phyloP scores from a whole-genome alignment of 2,113 vertebrate species.

The Sminthopsis crassicaudata region DNA sequence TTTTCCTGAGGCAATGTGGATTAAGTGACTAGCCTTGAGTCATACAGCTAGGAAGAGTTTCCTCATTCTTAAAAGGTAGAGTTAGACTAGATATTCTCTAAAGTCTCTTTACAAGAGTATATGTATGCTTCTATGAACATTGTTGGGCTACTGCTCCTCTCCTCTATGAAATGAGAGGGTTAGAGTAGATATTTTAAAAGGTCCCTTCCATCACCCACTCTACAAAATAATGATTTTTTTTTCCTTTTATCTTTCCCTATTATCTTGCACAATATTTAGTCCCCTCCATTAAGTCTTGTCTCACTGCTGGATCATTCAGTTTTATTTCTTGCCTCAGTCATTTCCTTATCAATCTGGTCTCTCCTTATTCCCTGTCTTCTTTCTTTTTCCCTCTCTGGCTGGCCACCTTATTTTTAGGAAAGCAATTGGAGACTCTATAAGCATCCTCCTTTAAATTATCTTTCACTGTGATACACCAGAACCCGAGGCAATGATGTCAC shows the following conservation, averaged over 20 bases:
- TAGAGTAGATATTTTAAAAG: neutral
- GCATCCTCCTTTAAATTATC: neutral
- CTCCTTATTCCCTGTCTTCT: neutral
- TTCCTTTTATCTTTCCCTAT: neutral
- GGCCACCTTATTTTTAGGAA: neutral
- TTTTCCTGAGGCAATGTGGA: too few relatives aligned
- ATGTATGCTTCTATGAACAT: neutral
- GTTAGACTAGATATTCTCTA: neutral
- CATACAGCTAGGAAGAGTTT: neutral
- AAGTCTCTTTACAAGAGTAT: neutral
- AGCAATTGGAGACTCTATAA: neutral
- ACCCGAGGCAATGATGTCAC: neutral
- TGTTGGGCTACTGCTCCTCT: neutral
- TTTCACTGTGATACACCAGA: fast-evolving
- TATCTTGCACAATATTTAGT: neutral
- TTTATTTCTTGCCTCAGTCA: neutral
- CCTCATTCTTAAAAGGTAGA: neutral
- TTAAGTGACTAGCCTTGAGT: too few relatives aligned
- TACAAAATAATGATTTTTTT: neutral
- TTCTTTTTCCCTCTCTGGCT: neutral
- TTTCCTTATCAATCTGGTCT: neutral
- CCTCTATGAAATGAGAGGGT: neutral
- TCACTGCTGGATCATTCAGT: neutral
- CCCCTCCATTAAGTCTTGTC: neutral
- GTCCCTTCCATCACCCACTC: neutral